phyloP scores from a whole-genome alignment of 2,888 invertebrate species.

The Cyclophora punctaria region DNA sequence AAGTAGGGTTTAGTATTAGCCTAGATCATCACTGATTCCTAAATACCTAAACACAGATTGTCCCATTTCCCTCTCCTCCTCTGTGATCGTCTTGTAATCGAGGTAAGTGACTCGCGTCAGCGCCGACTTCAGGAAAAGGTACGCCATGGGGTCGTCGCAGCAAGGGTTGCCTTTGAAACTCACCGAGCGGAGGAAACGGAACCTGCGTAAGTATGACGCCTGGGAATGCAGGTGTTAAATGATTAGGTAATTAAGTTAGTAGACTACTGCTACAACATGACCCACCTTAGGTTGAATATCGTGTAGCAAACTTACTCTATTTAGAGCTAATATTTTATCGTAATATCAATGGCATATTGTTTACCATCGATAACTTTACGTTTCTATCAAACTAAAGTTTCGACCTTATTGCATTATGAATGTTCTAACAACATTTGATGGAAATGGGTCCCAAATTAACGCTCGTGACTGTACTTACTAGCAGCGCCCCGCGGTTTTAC shows the following conservation, averaged over 20 bases:
- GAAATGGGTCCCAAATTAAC: too few relatives aligned
- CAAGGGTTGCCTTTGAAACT: slow-evolving; percentile 90
- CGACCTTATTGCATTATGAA: too few relatives aligned
- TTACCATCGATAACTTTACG: too few relatives aligned
- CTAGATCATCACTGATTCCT: slow-evolving; percentile 4
- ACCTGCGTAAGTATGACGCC: slow-evolving; percentile 82
- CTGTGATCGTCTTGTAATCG: slow-evolving; percentile 81
- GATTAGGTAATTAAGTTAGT: not conserved
- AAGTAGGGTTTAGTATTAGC: too few relatives aligned
- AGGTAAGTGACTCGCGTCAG: slow-evolving; percentile 83
- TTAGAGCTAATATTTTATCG: too few relatives aligned
- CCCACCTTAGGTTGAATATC: too few relatives aligned
- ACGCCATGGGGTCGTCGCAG: slow-evolving; percentile 77
- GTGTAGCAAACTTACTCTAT: too few relatives aligned
- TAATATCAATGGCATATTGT: too few relatives aligned
- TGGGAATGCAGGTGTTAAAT: slow-evolving; percentile 30
- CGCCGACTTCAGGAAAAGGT: slow-evolving; percentile 81
- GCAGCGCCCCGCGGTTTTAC: too few relatives aligned
- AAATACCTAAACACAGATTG: slow-evolving; percentile 70
- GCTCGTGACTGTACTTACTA: too few relatives aligned
- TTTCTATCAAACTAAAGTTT: too few relatives aligned
- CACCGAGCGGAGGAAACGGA: slow-evolving; percentile 79
- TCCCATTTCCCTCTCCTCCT: slow-evolving; percentile 74
- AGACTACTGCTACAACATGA: not conserved
- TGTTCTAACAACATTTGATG: too few relatives aligned